A percentile compares a stretch with the other conserved stretches of the same genome.
phyloP scores from a whole-genome alignment of 2,888 invertebrate species.

The Argynnis bischoffii region DNA sequence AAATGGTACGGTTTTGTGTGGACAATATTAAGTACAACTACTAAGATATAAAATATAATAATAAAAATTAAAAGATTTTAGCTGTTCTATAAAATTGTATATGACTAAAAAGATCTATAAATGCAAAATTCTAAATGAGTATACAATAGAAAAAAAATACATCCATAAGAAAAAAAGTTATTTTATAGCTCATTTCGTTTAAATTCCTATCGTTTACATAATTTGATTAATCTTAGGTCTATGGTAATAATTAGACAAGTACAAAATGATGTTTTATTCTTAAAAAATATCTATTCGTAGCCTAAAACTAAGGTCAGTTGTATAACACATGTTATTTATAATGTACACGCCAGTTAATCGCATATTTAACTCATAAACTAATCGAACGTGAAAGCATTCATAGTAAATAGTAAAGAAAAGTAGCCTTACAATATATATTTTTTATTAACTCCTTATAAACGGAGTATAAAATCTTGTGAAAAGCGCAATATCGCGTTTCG shows the following conservation, averaged over 20 bases:
- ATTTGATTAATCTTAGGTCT: constrained; percentile 78
- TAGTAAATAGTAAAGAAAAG: constrained; percentile 14
- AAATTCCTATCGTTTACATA: constrained; percentile 74
- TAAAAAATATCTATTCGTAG: constrained; percentile 74
- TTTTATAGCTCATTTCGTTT: constrained; percentile 76
- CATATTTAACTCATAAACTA: constrained; percentile 49
- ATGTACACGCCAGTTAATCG: constrained; percentile 62
- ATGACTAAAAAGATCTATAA: constrained; percentile 80
- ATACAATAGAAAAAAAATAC: constrained; percentile 78
- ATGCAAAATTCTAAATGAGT: constrained; percentile 79
- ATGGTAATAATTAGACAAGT: constrained; percentile 81
- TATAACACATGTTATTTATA: constrained; percentile 70
- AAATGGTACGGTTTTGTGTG: constrained; percentile 65
- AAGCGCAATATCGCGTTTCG: constrained; percentile 28
- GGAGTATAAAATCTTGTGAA: constrained; percentile 30
- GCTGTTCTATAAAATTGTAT: constrained; percentile 69
- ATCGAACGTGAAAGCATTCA: constrained; percentile 39
- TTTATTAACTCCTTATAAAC: constrained; percentile 23
- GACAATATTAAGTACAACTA: constrained; percentile 75
- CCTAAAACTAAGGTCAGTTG: constrained; percentile 79
- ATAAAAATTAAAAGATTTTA: constrained; percentile 51
- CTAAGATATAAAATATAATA: constrained; percentile 50
- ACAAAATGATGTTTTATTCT: constrained; percentile 80
- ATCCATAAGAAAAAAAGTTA: constrained; percentile 68
- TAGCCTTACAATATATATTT: constrained; percentile 17